Evolutionary conservation across 2,113 vertebrate species (phyloP).

Genomic region (Telmatochromis bifrenatus): DNA sequence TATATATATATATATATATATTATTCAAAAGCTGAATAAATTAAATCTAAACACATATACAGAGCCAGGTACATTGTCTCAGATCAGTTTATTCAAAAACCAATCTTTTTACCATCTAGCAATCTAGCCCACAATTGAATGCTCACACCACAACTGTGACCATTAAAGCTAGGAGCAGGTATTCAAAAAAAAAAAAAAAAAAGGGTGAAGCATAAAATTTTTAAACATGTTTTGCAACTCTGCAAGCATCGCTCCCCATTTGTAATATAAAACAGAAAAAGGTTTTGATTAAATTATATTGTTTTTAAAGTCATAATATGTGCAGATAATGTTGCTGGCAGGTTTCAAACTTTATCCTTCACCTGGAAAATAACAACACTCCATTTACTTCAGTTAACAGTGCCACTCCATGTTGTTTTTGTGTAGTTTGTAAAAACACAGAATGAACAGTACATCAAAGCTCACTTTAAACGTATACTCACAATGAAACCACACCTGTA

Average conservation of each 20-base stretch:
- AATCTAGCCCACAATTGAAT: neutral
- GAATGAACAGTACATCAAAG: neutral
- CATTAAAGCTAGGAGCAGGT: neutral
- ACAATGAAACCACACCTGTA: neutral
- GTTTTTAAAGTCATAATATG: neutral
- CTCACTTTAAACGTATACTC: neutral
- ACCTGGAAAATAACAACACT: neutral
- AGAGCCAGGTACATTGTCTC: neutral
- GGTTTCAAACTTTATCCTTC: slow-evolving; percentile 17
- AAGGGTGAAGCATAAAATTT: slow-evolving; percentile 15
- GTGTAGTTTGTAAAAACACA: neutral
- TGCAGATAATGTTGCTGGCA: neutral
- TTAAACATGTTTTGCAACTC: neutral
- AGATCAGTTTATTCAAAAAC: neutral
- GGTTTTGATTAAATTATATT: neutral
- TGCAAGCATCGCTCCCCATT: neutral
- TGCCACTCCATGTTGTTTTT: neutral
- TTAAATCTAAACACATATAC: neutral
- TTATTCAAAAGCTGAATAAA: neutral
- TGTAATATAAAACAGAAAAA: neutral
- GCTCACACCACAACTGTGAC: neutral
- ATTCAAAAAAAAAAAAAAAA: neutral
- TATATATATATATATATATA: neutral
- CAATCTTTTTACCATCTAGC: neutral
- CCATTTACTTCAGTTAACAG: neutral